Conservation (phyloP, 2,113 vertebrate species). For the Ginglymostoma cirratum region DNA sequence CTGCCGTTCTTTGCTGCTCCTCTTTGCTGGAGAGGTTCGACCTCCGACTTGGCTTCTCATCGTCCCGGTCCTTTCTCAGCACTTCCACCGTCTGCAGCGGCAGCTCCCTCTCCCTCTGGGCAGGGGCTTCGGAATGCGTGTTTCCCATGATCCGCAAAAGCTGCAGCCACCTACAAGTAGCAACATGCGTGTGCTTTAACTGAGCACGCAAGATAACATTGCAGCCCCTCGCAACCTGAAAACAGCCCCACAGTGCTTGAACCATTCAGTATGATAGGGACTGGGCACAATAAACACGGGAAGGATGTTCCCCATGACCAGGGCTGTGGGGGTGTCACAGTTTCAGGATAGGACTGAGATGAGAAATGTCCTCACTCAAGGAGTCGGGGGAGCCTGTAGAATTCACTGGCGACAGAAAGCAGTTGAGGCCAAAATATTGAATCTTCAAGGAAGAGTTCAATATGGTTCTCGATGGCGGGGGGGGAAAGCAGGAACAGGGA, state of each 20-base stretch:
- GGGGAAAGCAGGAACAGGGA: no score
- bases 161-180: neutral
- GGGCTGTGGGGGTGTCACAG: no score
- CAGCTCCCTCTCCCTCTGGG: neutral
- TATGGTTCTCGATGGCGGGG: no score
- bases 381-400: no score
- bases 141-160: neutral
- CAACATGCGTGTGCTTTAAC: neutral
- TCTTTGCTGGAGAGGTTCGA: neutral
- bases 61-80: neutral
- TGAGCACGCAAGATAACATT: neutral
- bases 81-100: neutral
- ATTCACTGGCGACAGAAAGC: no score
- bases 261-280: no score
- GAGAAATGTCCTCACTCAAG: no score
- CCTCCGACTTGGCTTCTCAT: neutral
- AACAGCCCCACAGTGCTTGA: neutral
- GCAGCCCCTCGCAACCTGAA: neutral
- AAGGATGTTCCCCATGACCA: no score
- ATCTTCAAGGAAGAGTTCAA: no score
- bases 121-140: neutral
- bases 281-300: no score
- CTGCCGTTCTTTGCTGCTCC: neutral
- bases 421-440: no score
- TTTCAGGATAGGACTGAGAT: no score